phyloP scores from a whole-genome alignment of 2,113 vertebrate species.

The Bufo gargarizans region DNA sequence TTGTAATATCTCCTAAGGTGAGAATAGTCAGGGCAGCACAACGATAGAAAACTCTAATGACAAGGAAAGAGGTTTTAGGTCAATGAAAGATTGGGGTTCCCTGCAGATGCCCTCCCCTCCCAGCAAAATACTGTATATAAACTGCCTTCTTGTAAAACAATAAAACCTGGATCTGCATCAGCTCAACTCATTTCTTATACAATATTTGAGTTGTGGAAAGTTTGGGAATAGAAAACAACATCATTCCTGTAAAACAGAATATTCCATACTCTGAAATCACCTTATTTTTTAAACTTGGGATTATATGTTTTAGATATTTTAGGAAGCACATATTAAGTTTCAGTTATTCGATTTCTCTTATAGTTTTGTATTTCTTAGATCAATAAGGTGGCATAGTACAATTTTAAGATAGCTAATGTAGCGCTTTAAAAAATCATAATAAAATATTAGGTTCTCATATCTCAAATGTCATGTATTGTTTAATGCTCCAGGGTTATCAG shows the following conservation, averaged over 20 bases:
- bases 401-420: conserved; percentile 42
- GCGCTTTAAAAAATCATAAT: conserved; percentile 45
- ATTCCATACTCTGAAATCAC: neutral
- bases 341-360: conserved; percentile 43
- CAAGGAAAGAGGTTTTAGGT: neutral
- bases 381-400: conserved; percentile 46
- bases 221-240: neutral
- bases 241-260: conserved; percentile 1
- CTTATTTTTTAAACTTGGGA: neutral
- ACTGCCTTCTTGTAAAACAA: neutral
- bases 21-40: too few relatives aligned
- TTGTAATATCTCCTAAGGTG: too few relatives aligned
- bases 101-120: too few relatives aligned
- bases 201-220: neutral
- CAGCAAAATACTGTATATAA: neutral
- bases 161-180: neutral
- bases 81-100: neutral
- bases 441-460: conserved; percentile 49
- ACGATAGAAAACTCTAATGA: neutral
- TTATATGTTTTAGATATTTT: conserved; percentile 41
- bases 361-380: conserved; percentile 41
- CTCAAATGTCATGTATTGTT: conserved; percentile 31
- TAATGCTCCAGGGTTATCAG: conserved; percentile 24
- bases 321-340: conserved; percentile 38
- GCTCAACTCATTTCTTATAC: neutral